A percentile compares a stretch with the other conserved stretches of the same genome.
phyloP scores from a whole-genome alignment of 2,113 vertebrate genomes.

The Pedetes capensis region DNA sequence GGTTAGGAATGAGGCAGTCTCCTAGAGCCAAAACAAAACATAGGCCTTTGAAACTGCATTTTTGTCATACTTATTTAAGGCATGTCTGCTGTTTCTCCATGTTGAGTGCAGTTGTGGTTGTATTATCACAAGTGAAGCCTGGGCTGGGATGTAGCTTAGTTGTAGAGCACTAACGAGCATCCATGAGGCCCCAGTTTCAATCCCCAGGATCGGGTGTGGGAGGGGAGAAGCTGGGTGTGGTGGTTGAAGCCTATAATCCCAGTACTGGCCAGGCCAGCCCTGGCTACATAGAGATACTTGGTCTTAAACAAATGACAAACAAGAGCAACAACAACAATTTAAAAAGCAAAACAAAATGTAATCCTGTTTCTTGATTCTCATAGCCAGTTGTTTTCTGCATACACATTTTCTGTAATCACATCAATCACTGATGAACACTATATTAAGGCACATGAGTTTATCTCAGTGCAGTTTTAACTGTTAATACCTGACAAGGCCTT shows the following conservation, averaged over 20 bases:
- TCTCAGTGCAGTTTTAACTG: not conserved
- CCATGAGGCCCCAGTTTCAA: not conserved
- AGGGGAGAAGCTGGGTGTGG: too few species aligned
- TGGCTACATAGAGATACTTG: too few species aligned
- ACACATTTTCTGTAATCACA: not conserved
- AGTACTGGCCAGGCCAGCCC: too few species aligned
- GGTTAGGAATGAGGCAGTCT: not conserved
- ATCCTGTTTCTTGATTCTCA: not conserved
- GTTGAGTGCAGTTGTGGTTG: not conserved
- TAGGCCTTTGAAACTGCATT: not conserved
- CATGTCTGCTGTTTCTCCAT: not conserved
- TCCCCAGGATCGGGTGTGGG: not conserved
- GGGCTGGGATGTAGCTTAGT: not conserved
- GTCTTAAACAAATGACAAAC: too few species aligned
- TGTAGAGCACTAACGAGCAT: not conserved
- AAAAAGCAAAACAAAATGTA: not conserved
- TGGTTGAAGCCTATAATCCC: too few species aligned
- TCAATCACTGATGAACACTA: not conserved
- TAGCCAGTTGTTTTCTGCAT: not conserved
- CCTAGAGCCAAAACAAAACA: not conserved
- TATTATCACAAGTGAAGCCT: not conserved
- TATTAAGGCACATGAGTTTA: not conserved
- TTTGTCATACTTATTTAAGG: not conserved
- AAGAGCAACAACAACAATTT: too few species aligned
- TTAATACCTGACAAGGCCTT: not conserved